phyloP scores from a whole-genome alignment of 2,888 invertebrate species.

The Petrophora chlorosata region DNA sequence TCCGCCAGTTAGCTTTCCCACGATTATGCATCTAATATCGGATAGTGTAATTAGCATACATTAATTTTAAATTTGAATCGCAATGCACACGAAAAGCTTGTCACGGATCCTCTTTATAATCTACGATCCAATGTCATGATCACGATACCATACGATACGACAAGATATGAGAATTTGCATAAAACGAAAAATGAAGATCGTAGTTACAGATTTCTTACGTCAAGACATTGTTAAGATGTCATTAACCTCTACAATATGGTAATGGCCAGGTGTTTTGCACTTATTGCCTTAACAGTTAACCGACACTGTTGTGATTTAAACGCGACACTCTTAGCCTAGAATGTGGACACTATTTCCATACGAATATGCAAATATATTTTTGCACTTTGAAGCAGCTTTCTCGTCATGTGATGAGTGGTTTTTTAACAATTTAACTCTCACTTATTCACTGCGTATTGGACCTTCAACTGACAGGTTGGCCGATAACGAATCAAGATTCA shows the following conservation, averaged over 20 bases:
- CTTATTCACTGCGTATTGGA: no score
- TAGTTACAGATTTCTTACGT: background rate
- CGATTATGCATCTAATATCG: constrained; percentile 10
- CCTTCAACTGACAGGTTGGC: no score
- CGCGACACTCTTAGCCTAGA: no score
- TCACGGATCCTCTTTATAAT: constrained; percentile 7
- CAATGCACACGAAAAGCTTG: constrained; percentile 7
- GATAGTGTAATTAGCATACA: constrained; percentile 16
- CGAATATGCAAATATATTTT: no score
- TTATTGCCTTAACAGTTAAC: no score
- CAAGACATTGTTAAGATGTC: background rate
- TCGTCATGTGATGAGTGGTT: no score
- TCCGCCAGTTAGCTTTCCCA: constrained; percentile 19
- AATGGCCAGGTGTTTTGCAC: no score
- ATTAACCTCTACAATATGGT: background rate
- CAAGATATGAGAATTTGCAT: background rate
- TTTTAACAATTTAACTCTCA: no score
- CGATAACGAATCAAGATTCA: no score
- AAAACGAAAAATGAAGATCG: background rate
- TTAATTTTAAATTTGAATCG: constrained; percentile 10
- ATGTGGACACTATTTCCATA: no score
- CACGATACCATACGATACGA: constrained; percentile 3
- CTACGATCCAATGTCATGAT: constrained; percentile 14
- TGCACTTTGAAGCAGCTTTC: no score
- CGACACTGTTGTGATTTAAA: no score